Base-by-base conservation (phyloP, 2,797 vertebrate species). In the Gymnoscopelus microlampas region DNA sequence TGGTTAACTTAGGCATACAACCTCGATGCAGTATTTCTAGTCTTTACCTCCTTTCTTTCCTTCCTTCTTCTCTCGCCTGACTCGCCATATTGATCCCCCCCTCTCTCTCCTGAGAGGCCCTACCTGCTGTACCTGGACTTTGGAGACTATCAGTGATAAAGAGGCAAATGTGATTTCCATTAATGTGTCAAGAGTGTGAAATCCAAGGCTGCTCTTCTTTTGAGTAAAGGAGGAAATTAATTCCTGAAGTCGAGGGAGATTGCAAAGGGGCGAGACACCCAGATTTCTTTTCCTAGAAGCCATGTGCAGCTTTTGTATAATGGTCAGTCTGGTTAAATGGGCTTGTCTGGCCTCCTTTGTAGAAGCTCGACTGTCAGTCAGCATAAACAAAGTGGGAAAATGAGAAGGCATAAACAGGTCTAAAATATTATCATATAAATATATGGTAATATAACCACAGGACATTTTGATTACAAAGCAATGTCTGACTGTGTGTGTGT, bases 131-230 rank as follows among this genome's bases (percentile, higher is more conserved):
- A 84, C 75, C 86, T 85, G 78, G 77, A 68, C 79, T 79, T 68
- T 79, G 81, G 78, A 85, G 83, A 67, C 79, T 77, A 79, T 88
- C 82, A 85, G 82, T 71, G 79, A 85, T 76, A 83, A 91, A 88
- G 83, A 89, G 84, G 80, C 83, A 86, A 83, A 87, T 76, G 85
- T 88, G 89, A 93, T 93, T 94, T 93, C 92, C 91, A 94, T 93
- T 93, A 94, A 94, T 94, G 83, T 91, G 88, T 88, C 86, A 87
- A 90, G 88, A 88, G 88, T 88, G 57, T 88, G 88, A 89, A 87
- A 91, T 87, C 84, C 78, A 81, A 88, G 87, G 87, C 84, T 74
- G 79, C 81, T 48, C 48, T 51, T 64, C 68, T 72, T 82, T 80
- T 71, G 56, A 71, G 76, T 55, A 44, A 29, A 47, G 53, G 82